phyloP scores from a whole-genome alignment of 2,797 vertebrate genomes.

The Smutsia temminckii region DNA sequence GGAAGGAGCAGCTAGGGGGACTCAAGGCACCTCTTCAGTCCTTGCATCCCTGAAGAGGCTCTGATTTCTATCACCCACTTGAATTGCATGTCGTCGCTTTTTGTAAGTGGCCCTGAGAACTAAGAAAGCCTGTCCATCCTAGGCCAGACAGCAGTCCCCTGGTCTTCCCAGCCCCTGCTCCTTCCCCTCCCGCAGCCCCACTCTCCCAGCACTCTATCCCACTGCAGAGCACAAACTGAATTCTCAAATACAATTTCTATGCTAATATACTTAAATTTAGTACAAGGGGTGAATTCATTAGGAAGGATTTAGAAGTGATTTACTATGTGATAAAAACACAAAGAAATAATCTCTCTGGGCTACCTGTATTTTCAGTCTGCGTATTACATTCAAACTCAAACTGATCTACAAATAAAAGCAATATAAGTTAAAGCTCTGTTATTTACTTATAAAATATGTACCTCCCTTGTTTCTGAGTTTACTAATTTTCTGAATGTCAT shows the following conservation, averaged over 20 bases:
- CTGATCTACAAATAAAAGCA: conserved; percentile 49
- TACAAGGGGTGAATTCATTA: conserved; percentile 24
- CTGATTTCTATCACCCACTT: accelerated
- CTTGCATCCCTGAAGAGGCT: not conserved
- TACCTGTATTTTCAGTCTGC: conserved; percentile 49
- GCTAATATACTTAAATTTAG: not conserved
- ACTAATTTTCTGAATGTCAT: not conserved
- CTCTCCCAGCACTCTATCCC: too few species aligned
- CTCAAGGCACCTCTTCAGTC: not conserved
- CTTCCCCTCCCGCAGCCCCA: not conserved
- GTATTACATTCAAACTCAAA: conserved; percentile 35
- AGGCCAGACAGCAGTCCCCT: too few species aligned
- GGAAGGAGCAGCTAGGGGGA: accelerated
- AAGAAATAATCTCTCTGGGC: not conserved
- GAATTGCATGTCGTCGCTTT: not conserved
- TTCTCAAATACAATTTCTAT: not conserved
- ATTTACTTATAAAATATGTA: not conserved
- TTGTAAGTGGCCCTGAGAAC: not conserved
- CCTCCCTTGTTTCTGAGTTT: not conserved
- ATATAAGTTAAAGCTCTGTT: not conserved
- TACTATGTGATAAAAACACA: conserved; percentile 15
- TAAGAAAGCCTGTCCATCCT: accelerated
- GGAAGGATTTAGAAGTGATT: conserved; percentile 42
- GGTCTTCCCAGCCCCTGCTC: accelerated
- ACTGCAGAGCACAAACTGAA: accelerated